phyloP scores from a whole-genome alignment of 1,140 invertebrate species.

The Diploscapter pachys region DNA sequence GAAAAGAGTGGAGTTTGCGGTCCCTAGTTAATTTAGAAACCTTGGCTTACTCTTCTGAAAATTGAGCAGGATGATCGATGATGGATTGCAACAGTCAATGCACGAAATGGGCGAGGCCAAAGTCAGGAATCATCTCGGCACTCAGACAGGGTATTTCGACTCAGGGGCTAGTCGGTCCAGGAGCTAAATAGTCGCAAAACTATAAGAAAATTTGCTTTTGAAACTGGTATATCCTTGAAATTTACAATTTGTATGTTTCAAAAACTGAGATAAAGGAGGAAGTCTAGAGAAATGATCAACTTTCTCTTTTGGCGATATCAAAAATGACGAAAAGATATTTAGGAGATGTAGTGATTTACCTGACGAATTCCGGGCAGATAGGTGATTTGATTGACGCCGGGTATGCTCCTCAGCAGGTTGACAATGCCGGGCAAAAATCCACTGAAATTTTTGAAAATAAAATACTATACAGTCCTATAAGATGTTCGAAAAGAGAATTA shows the following conservation, averaged over 20 bases:
- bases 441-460: conserved; percentile 59
- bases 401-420: conserved; percentile 68
- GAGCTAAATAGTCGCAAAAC: conserved; percentile 42
- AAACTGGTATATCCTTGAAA: neutral
- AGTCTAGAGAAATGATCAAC: conserved; percentile 14
- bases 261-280: neutral
- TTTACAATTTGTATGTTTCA: neutral
- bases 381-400: conserved; percentile 67
- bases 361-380: conserved; percentile 67
- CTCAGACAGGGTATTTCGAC: conserved; percentile 53
- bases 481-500: neutral
- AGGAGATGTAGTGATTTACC: conserved; percentile 59
- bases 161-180: conserved; percentile 55
- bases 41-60: no score
- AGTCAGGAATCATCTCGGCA: no score
- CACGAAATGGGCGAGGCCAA: no score
- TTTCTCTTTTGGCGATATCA: conserved; percentile 8
- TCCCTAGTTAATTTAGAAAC: no score
- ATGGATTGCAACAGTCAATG: no score
- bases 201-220: neutral
- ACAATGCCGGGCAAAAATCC: conserved; percentile 70
- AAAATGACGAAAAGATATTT: neutral
- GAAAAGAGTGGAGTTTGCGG: no score
- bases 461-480: neutral
- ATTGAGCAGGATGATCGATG: no score